Evolutionary conservation across 2,797 vertebrate species (phyloP).

Genomic region (Tadarida brasiliensis): DNA sequence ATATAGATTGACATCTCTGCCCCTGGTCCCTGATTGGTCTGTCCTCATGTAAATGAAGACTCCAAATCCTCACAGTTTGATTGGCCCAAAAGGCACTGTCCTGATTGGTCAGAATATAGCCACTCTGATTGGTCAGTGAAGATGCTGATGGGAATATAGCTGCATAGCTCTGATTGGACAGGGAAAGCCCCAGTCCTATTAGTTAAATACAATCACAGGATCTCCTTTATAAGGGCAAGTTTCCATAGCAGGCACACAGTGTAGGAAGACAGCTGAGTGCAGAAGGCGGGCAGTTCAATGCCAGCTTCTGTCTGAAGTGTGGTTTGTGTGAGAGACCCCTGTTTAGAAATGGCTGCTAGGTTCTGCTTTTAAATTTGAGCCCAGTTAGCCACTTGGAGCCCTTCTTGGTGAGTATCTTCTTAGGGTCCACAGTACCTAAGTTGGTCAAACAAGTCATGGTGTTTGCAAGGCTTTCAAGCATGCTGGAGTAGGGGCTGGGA

Average conservation of each 20-base stretch:
- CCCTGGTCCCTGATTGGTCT: background rate
- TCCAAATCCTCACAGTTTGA: no score
- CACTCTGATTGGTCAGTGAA: background rate
- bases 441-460: background rate
- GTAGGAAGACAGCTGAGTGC: background rate
- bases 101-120: background rate
- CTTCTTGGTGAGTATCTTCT: background rate
- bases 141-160: background rate
- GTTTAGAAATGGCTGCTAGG: background rate
- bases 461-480: background rate
- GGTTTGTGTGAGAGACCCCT: background rate
- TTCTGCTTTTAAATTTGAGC: background rate
- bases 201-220: background rate
- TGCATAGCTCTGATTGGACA: background rate
- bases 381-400: background rate
- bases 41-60: no score
- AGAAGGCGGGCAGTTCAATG: background rate
- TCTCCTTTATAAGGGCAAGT: background rate
- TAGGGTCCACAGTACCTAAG: background rate
- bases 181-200: background rate
- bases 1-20: background rate
- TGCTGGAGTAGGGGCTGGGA: background rate
- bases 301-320: background rate
- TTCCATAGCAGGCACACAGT: background rate
- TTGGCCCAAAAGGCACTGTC: no score